A percentile compares a stretch with the other conserved stretches of the same genome.
Evolutionary conservation across 2,888 invertebrate genomes (phyloP).

Genomic region (Euzophera pinguis): DNA sequence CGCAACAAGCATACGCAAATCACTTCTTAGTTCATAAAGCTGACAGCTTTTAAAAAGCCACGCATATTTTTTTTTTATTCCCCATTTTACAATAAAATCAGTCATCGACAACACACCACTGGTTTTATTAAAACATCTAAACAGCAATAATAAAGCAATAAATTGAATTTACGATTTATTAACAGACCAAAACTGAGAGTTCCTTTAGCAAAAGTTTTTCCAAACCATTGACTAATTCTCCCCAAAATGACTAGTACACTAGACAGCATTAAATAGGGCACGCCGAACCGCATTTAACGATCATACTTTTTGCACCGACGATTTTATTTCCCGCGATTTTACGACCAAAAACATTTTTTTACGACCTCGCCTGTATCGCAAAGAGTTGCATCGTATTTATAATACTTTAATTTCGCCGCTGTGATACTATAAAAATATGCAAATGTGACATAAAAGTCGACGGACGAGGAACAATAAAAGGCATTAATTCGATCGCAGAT

Average conservation of each 20-base stretch:
- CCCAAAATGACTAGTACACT: background rate
- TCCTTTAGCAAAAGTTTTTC: conserved; percentile 11
- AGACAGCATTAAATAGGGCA: background rate
- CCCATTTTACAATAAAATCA: background rate
- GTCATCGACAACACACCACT: background rate
- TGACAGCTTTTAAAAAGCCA: too few species aligned
- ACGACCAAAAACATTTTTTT: conserved; percentile 71
- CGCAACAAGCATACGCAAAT: too few species aligned
- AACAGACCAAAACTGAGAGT: background rate
- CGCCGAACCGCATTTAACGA: conserved; percentile 17
- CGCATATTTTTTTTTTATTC: background rate
- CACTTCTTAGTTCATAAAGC: too few species aligned
- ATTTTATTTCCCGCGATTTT: conserved; percentile 67
- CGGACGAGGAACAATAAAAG: conserved; percentile 53
- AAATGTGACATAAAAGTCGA: conserved; percentile 70
- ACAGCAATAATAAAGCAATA: conserved; percentile 6
- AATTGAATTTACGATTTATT: background rate
- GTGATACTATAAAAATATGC: conserved; percentile 75
- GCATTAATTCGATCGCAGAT: conserved; percentile 44
- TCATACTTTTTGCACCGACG: conserved; percentile 57
- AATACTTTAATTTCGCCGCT: conserved; percentile 78
- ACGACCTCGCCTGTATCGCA: conserved; percentile 68
- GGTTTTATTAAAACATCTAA: background rate
- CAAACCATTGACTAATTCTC: conserved; percentile 14
- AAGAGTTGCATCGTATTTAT: conserved; percentile 68